phyloP scores from a whole-genome alignment of 2,888 invertebrate genomes.

The Dicyrtoma fusca region DNA sequence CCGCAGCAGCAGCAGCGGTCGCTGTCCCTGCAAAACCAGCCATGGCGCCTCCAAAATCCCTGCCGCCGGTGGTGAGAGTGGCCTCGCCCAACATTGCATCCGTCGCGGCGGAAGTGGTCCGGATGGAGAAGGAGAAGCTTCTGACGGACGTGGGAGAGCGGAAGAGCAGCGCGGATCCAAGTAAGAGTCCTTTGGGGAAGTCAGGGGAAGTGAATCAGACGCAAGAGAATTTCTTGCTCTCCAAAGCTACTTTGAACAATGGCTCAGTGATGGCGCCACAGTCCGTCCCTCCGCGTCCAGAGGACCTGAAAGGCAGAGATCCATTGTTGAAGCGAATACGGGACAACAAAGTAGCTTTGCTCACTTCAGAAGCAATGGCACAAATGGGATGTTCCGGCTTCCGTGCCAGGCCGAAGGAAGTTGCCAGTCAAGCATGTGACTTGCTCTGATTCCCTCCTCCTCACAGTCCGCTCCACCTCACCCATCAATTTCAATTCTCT shows the following conservation, averaged over 20 bases:
- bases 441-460: constrained; percentile 33
- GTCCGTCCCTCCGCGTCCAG: neutral
- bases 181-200: constrained; percentile 27
- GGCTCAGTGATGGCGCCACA: neutral
- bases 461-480: too few species aligned
- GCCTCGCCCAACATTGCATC: too few species aligned
- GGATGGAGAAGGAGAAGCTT: neutral
- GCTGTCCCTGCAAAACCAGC: neutral
- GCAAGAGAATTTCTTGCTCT: constrained; percentile 42
- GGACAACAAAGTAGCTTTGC: constrained; percentile 51
- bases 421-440: constrained; percentile 35
- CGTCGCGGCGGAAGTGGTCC: too few species aligned
- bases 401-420: constrained; percentile 53
- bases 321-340: constrained; percentile 43
- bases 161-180: constrained; percentile 1
- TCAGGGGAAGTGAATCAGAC: constrained; percentile 41
- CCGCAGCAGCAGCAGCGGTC: neutral
- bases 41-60: neutral
- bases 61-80: neutral
- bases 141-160: too few species aligned
- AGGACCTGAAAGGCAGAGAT: constrained; percentile 27
- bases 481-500: neutral
- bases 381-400: constrained; percentile 55
- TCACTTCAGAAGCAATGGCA: constrained; percentile 54
- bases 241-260: constrained; percentile 39